Conservation (phyloP, 2,888 invertebrate species). For the Synergus itoensis region DNA sequence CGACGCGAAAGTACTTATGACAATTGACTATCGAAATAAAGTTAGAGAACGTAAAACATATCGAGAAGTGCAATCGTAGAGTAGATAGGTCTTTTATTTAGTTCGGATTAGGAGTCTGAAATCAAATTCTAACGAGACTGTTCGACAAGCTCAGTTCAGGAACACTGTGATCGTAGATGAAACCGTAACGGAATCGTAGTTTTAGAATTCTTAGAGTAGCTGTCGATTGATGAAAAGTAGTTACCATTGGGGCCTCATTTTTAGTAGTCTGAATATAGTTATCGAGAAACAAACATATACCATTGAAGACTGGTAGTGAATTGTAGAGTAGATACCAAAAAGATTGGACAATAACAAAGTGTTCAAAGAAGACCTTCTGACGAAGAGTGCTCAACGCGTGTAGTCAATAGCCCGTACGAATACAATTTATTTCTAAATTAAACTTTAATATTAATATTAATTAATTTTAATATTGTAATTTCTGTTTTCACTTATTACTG, state of each 20-base stretch:
- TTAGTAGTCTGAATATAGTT: slow-evolving; percentile 60
- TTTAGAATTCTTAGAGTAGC: slow-evolving; percentile 54
- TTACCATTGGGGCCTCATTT: slow-evolving; percentile 73
- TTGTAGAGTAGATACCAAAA: slow-evolving; percentile 65
- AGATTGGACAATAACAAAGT: slow-evolving; percentile 71
- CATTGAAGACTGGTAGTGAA: slow-evolving; percentile 74
- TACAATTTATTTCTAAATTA: background rate
- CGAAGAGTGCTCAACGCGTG: slow-evolving; percentile 13
- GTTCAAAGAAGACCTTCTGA: slow-evolving; percentile 63
- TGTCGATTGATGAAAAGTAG: slow-evolving; percentile 57
- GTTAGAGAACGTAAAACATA: slow-evolving; percentile 51
- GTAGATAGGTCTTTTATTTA: slow-evolving; percentile 45
- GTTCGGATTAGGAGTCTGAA: slow-evolving; percentile 54
- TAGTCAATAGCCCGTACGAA: slow-evolving; percentile 39
- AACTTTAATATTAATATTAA: background rate
- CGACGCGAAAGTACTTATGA: slow-evolving; percentile 28
- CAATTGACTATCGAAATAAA: slow-evolving; percentile 22
- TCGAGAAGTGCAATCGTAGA: slow-evolving; percentile 63
- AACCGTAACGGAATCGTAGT: slow-evolving; percentile 44
- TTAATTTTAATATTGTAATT: too few species aligned
- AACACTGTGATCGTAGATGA: slow-evolving; percentile 76
- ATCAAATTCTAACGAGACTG: slow-evolving; percentile 66
- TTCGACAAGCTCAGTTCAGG: slow-evolving; percentile 70
- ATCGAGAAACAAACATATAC: slow-evolving; percentile 59
- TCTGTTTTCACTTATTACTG: background rate